Evolutionary conservation across 2,113 vertebrate species (phyloP), one percentile per base, ranked within the genome.

Genomic region (Aplodontia rufa): DNA sequence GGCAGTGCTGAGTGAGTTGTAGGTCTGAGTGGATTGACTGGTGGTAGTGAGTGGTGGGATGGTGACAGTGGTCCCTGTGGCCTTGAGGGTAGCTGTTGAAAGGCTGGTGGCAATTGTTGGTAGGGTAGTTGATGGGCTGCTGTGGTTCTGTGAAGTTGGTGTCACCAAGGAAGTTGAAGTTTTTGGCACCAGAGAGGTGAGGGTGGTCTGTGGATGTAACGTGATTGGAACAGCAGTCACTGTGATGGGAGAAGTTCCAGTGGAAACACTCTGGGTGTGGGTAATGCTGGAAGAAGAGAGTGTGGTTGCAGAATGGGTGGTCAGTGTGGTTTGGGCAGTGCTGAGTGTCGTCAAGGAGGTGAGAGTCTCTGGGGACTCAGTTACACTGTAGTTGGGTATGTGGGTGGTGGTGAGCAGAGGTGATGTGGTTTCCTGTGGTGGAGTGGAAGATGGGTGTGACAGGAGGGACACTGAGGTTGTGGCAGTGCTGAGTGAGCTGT

Each of bases 271-370:
- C n/a, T n/a, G n/a, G n/a, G 42, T 11, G 62, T 17, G 71, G 1
- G 75, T 0, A 0, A 3, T 4, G 6, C 10, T 40, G 1, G 68
- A 17, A 20, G 37, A 1, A 0, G 30, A 0, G 0, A 0, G 0
- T 0, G 74, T 69, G 0, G 6, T 0, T 0, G 0, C 0, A 0
- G 76, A 20, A 0, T 1, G 20, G 0, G 95, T 49, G 3, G 74
- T 53, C 1, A 3, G 4, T 0, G 55, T 24, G 0, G 71, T 60
- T 20, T 80, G 84, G 0, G 26, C 37, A 0, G 0, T 14, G 22
- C 0, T 86, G n/a, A 0, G 81, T 78, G 74, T 35, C 7, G 5
- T 0, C 0, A 6, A 32, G 30, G 17, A 13, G 7, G 26, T 66
- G 3, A 55, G 5, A 0, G 8, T 0, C 1, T 3, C 2, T 0